Evolutionary conservation across 2,888 invertebrate species (phyloP), one percentile per base, ranked within the genome.

Genomic region (Iphiclides podalirius): DNA sequence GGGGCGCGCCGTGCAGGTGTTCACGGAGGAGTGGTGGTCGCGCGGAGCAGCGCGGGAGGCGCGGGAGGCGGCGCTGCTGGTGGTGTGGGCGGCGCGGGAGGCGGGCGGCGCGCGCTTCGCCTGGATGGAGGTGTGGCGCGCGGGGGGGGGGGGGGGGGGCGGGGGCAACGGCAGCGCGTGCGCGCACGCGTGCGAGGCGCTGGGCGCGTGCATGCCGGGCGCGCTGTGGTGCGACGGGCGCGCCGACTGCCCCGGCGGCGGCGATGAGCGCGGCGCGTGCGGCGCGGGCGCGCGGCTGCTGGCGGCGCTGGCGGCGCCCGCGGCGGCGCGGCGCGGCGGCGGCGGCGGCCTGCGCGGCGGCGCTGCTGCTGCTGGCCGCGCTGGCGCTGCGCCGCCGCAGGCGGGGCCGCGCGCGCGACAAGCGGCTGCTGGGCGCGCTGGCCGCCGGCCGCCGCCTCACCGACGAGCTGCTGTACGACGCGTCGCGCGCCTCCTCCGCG

Each of bases 71-170:
- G 93, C 94, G n/a, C 90, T 96, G 56, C 94, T 95, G 60, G 92
- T 95, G 48, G 95, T 95, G 83, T 95, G 95, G 59, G 94, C 94
- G 66, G 95, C 95, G 71, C 95, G 95, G 80, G 95, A 95, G 75
- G 82, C 92, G n/a, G 95, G 95, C 20, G 86, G 90, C 43, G 94
- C 94, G 40, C 92, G 92, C n/a, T 92, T 95, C 64, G 92, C 93
- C 50, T 95, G 95, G 95, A 88, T 95, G 70, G 80, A 79, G 60
- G 94, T 94, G 77, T 94, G 93, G 26, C 89, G 94, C 93, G 85
- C 82, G 64, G 28, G 28, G 28, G 67, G 75, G 53, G 75, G 74
- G 64, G 28, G 28, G 7, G 68, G 75, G 53, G 75, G 74, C 60
- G 57, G 59, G 52, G 81, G 76, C 63, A 84, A 81, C 64, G 75